These are phyloP conservation scores for Emys orbicularis DNA, from an alignment of 2,797 vertebrate genomes.

Conservation along the genomic window DNA sequence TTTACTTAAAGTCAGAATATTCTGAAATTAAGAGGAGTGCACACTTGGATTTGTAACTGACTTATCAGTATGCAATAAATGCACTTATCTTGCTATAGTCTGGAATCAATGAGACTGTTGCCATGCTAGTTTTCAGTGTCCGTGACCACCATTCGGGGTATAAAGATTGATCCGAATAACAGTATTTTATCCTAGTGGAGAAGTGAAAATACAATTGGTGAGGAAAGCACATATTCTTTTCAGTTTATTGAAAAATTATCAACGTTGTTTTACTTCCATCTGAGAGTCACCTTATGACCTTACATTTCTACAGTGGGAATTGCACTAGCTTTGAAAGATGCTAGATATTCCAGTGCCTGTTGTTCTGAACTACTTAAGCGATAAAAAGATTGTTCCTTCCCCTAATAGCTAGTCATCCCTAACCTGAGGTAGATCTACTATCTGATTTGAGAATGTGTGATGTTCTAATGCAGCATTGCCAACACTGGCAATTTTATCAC, in stretches of 20 bases:
- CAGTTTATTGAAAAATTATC: constrained; percentile 68
- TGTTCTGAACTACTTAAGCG: background rate
- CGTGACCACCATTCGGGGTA: constrained; percentile 60
- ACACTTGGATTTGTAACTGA: constrained; percentile 53
- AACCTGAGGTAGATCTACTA: background rate
- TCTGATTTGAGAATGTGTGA: background rate
- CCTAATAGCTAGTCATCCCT: background rate
- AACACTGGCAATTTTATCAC: background rate
- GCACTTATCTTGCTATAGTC: constrained; percentile 66
- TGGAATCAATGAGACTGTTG: constrained; percentile 73
- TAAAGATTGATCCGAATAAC: constrained; percentile 73
- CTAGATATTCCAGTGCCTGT: background rate
- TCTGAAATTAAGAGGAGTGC: constrained; percentile 48
- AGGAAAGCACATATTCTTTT: constrained; percentile 69
- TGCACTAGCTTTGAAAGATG: background rate
- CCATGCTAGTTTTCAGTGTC: constrained; percentile 74
- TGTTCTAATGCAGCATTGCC: background rate
- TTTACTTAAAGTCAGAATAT: background rate
- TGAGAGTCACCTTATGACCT: background rate
- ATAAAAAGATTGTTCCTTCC: background rate
- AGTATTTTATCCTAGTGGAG: constrained; percentile 72
- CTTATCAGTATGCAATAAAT: constrained; percentile 55
- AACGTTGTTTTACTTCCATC: constrained; percentile 42
- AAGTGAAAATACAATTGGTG: constrained; percentile 73
- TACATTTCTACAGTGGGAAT: background rate